A percentile compares a stretch with the other conserved stretches of the same genome.
phyloP scores from a whole-genome alignment of 2,888 invertebrate genomes.

The Agrochola lychnidis region DNA sequence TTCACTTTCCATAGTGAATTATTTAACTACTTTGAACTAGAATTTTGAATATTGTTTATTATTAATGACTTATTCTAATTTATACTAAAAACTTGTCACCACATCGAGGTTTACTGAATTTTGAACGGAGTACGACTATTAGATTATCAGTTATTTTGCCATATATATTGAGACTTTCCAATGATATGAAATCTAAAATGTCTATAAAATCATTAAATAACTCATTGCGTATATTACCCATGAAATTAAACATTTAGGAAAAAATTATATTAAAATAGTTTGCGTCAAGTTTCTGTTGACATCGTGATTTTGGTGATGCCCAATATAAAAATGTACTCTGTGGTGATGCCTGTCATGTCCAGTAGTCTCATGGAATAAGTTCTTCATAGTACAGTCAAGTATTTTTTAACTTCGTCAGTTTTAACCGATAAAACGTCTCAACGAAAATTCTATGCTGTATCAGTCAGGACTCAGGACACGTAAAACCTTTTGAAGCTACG shows the following conservation, averaged over 20 bases:
- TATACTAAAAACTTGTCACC: conserved; percentile 81
- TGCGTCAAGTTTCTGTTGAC: conserved; percentile 39
- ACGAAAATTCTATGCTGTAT: not conserved
- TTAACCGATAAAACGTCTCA: no score
- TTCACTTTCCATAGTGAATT: conserved; percentile 65
- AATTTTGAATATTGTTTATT: conserved; percentile 57
- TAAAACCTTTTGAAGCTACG: not conserved
- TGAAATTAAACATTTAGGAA: conserved; percentile 80
- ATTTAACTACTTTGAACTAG: conserved; percentile 34
- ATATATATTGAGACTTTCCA: conserved; percentile 79
- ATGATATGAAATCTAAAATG: conserved; percentile 79
- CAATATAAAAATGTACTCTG: no score
- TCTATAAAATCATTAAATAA: conserved; percentile 78
- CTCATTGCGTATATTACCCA: conserved; percentile 76
- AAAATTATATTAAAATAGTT: conserved; percentile 56
- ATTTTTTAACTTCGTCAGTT: not conserved
- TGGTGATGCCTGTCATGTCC: conserved; percentile 16
- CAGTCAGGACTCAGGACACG: no score
- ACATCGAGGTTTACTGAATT: conserved; percentile 79
- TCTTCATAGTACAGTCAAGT: not conserved
- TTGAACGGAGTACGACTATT: conserved; percentile 76
- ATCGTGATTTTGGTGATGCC: conserved; percentile 25
- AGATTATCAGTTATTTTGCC: conserved; percentile 84
- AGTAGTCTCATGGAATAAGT: conserved; percentile 5
- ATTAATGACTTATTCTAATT: conserved; percentile 56